phyloP scores from a whole-genome alignment of 1,140 invertebrate species.

The Dendroctonus valens region DNA sequence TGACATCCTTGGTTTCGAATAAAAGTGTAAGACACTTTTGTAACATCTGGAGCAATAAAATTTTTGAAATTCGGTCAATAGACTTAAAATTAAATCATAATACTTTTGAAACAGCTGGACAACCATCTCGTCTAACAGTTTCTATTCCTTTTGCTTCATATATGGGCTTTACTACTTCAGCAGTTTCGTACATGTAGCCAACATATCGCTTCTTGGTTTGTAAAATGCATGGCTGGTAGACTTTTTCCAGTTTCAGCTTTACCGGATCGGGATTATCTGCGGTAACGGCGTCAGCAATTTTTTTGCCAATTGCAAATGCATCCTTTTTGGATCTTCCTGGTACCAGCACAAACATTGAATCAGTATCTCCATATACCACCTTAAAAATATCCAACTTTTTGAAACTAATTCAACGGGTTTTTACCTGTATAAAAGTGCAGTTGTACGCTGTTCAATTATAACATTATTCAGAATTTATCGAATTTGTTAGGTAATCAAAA shows the following conservation, averaged over 20 bases:
- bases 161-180: conserved; percentile 78
- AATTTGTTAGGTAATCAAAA: no score
- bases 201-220: conserved; percentile 98
- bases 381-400: conserved; percentile 4
- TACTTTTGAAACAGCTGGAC: conserved; percentile 91
- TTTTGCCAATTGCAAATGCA: conserved; percentile 87
- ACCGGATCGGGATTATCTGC: conserved; percentile 90
- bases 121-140: conserved; percentile 94
- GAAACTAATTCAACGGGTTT: not conserved
- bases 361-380: conserved; percentile 94
- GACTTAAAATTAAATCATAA: no score
- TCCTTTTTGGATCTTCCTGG: conserved; percentile 69
- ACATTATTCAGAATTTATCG: no score
- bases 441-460: no score
- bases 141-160: conserved; percentile 99
- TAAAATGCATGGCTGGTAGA: conserved; percentile 60
- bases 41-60: conserved; percentile 65
- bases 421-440: no score
- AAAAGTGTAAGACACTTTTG: conserved; percentile 83
- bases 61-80: no score
- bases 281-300: conserved; percentile 91
- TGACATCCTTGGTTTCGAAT: conserved; percentile 82
- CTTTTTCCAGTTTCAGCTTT: conserved; percentile 96
- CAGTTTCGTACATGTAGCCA: conserved; percentile 95
- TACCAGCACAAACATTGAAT: conserved; percentile 82